Conservation (phyloP, 2,888 invertebrate genomes). For the Stegana nigrithorax region DNA sequence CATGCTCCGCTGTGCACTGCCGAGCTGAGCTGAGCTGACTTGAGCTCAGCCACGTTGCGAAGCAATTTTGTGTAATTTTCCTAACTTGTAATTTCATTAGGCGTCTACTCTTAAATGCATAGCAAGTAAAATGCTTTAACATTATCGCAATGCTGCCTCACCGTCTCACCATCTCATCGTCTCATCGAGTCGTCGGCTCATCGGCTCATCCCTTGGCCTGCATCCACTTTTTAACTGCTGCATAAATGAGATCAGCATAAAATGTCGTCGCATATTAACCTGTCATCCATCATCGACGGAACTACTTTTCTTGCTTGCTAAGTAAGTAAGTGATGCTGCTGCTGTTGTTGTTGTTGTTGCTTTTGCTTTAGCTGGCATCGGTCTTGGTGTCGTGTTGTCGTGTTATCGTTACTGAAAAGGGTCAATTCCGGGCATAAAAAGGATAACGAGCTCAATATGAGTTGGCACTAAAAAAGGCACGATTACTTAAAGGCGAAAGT, state of each 20-base stretch:
- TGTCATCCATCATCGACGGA: conserved; percentile 62
- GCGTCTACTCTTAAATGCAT: too few species aligned
- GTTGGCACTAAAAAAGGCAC: conserved; percentile 57
- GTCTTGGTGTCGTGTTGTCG: conserved; percentile 18
- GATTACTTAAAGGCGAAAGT: conserved; percentile 29
- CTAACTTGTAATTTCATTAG: not conserved
- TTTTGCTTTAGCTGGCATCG: too few species aligned
- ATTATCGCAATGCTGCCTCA: not conserved
- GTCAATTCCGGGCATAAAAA: conserved; percentile 54
- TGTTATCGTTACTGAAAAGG: conserved; percentile 43
- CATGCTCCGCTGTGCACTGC: too few species aligned
- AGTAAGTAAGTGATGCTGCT: conserved; percentile 8
- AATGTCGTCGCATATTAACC: conserved; percentile 60
- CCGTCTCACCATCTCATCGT: too few species aligned
- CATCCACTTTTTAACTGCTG: too few species aligned
- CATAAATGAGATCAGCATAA: conserved; percentile 61
- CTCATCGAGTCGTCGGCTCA: not conserved
- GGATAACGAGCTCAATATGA: conserved; percentile 64
- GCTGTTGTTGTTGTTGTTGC: not conserved
- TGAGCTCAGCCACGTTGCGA: too few species aligned
- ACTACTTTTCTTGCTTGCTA: conserved; percentile 35
- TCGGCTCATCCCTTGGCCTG: too few species aligned
- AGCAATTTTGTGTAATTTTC: not conserved
- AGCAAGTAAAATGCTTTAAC: too few species aligned
- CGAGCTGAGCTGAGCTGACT: too few species aligned